phyloP scores from a whole-genome alignment of 2,113 vertebrate species.

The Amblyornis subalaris region DNA sequence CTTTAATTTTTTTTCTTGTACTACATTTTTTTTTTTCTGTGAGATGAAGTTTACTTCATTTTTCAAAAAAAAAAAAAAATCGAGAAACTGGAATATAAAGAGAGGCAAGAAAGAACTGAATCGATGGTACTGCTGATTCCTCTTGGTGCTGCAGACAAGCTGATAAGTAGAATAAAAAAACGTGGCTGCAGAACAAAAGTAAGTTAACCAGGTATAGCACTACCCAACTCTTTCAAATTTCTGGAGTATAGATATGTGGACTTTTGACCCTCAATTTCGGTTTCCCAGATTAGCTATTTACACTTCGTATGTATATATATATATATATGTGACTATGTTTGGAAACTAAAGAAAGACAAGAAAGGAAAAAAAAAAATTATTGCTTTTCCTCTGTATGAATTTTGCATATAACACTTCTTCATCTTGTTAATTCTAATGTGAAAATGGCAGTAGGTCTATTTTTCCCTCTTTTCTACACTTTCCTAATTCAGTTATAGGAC shows the following conservation, averaged over 20 bases:
- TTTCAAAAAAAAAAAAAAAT: background rate
- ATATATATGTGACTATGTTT: background rate
- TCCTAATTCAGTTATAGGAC: background rate
- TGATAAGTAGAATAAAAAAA: background rate
- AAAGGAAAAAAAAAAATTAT: background rate
- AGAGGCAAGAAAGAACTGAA: background rate
- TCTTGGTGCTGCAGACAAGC: background rate
- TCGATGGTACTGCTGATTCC: background rate
- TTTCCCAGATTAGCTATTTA: background rate
- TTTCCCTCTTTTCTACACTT: background rate
- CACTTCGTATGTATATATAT: background rate
- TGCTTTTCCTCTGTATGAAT: background rate
- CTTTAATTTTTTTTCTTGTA: background rate
- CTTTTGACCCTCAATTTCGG: background rate
- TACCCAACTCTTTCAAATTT: background rate
- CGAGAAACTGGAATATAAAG: background rate
- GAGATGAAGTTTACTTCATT: background rate
- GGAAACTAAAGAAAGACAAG: background rate
- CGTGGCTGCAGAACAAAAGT: background rate
- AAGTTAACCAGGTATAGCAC: background rate
- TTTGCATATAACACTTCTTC: background rate
- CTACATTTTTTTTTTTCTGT: background rate
- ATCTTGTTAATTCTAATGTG: background rate
- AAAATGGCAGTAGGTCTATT: background rate
- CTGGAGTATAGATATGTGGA: background rate